A percentile compares a stretch with the other conserved stretches of the same genome.
Conservation (phyloP, 2,888 invertebrate genomes). For the Brenthis daphne region DNA sequence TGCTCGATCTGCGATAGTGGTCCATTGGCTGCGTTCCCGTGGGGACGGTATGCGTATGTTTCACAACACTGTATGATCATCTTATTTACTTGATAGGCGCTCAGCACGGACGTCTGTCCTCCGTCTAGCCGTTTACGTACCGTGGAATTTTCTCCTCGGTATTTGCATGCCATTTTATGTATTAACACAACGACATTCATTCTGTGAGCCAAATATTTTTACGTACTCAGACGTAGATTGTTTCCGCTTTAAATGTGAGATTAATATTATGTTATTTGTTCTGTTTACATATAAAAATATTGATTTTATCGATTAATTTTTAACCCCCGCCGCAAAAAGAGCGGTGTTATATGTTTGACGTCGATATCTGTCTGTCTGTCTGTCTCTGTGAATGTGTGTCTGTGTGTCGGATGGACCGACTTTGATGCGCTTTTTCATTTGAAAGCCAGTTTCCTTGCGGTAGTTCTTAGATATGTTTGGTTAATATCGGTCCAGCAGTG, state of each 20-base stretch:
- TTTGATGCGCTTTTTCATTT: too few species aligned
- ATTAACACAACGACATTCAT: slow-evolving; percentile 62
- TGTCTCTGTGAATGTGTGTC: too few species aligned
- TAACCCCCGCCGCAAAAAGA: background rate
- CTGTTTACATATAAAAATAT: slow-evolving; percentile 15
- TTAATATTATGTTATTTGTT: slow-evolving; percentile 6
- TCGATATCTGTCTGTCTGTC: too few species aligned
- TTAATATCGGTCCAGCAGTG: too few species aligned
- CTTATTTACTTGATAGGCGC: slow-evolving; percentile 31
- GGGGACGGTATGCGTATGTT: slow-evolving; percentile 54
- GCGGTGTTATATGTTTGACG: too few species aligned
- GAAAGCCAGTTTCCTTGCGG: too few species aligned
- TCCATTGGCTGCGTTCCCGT: slow-evolving; percentile 75
- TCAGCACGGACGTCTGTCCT: slow-evolving; percentile 64
- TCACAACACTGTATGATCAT: slow-evolving; percentile 64
- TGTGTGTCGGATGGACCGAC: too few species aligned
- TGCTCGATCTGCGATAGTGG: slow-evolving; percentile 31
- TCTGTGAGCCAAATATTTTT: slow-evolving; percentile 66
- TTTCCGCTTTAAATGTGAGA: slow-evolving; percentile 31
- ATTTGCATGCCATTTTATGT: slow-evolving; percentile 65
- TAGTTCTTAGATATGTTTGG: too few species aligned
- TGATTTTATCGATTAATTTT: slow-evolving; percentile 3
- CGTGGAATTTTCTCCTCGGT: slow-evolving; percentile 70
- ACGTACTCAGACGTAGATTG: slow-evolving; percentile 53
- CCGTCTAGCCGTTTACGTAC: slow-evolving; percentile 73